Conservation (phyloP, 2,113 vertebrate genomes). For the Misgurnus anguillicaudatus region DNA sequence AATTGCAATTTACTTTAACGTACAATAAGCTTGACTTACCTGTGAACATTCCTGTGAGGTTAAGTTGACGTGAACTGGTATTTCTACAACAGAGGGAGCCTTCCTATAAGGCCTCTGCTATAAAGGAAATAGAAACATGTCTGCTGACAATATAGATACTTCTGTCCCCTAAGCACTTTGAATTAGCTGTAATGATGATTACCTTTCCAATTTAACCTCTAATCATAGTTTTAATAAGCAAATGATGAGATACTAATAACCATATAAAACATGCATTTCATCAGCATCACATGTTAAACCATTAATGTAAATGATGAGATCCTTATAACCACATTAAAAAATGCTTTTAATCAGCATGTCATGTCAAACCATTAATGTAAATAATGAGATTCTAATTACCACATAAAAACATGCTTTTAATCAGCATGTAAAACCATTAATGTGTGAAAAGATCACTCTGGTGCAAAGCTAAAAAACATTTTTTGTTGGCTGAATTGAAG, state of each 20-base stretch:
- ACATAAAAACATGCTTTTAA: neutral
- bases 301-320: neutral
- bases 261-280: neutral
- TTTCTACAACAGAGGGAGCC: constrained; percentile 80
- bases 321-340: neutral
- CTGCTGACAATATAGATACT: neutral
- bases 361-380: neutral
- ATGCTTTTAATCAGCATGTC: neutral
- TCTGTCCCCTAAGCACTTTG: neutral
- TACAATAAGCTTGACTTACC: constrained; percentile 69
- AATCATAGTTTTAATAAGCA: neutral
- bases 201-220: neutral
- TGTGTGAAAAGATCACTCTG: neutral
- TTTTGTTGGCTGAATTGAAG: neutral
- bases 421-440: neutral
- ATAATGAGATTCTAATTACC: neutral
- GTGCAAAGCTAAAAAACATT: neutral
- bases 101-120: constrained; percentile 80
- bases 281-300: neutral
- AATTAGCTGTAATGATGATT: neutral
- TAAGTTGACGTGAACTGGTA: constrained; percentile 78
- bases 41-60: constrained; percentile 81
- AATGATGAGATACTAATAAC: neutral
- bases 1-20: neutral
- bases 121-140: constrained; percentile 1